phyloP scores from a whole-genome alignment of 2,888 invertebrate genomes.

The Suillia variegata region DNA sequence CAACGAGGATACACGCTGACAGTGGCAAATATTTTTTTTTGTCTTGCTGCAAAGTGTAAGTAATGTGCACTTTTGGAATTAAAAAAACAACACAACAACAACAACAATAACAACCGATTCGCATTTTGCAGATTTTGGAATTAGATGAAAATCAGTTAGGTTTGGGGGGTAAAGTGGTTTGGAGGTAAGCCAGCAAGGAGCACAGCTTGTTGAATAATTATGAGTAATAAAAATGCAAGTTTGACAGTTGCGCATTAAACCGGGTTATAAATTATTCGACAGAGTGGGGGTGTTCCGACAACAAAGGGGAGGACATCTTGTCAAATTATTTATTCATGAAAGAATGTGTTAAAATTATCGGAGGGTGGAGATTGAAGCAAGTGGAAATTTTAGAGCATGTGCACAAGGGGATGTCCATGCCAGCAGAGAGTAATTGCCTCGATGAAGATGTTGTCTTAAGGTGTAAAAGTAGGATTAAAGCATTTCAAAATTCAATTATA shows the following conservation, averaged over 20 bases:
- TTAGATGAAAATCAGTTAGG: neutral
- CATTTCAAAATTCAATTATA: no score
- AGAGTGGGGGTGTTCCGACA: conserved; percentile 14
- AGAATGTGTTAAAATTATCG: no score
- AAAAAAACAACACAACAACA: no score
- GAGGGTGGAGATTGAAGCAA: no score
- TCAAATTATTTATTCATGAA: no score
- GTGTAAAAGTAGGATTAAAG: no score
- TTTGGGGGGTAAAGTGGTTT: neutral
- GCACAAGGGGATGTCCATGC: no score
- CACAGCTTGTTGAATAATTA: conserved; percentile 29
- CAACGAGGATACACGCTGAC: neutral
- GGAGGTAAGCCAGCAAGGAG: neutral
- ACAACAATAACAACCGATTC: no score
- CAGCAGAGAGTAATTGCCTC: no score
- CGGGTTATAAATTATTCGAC: neutral
- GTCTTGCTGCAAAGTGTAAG: conserved; percentile 19
- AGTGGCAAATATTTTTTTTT: conserved; percentile 16
- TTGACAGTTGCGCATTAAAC: conserved; percentile 14
- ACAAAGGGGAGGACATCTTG: no score
- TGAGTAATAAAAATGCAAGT: conserved; percentile 36
- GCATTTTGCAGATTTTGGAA: neutral
- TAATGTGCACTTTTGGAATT: conserved; percentile 23
- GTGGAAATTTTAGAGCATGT: no score
- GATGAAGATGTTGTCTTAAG: no score